These are phyloP conservation scores for Acanthochromis polyacanthus DNA, from an alignment of 2,113 vertebrate genomes.

Conservation along the genomic window DNA sequence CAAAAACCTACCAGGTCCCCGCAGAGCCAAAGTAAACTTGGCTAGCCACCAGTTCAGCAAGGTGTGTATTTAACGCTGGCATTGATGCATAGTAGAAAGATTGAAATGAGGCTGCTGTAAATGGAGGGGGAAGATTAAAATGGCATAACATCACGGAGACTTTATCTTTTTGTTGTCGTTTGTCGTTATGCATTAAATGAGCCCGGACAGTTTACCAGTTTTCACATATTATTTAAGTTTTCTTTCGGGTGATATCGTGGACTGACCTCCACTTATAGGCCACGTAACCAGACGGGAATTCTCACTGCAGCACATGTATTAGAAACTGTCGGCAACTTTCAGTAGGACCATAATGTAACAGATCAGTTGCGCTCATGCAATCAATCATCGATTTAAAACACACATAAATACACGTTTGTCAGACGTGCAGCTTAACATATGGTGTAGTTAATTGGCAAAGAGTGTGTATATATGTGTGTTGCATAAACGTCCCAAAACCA, in stretches of 20 bases:
- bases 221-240: background rate
- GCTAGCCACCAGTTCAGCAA: constrained; percentile 65
- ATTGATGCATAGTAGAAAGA: background rate
- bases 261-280: background rate
- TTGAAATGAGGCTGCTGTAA: background rate
- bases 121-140: background rate
- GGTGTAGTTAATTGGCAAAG: background rate
- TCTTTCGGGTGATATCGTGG: background rate
- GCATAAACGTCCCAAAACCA: background rate
- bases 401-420: background rate
- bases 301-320: background rate
- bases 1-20: constrained; percentile 59
- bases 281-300: background rate
- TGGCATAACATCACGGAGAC: background rate
- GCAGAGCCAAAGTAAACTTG: constrained; percentile 60
- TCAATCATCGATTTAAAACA: background rate
- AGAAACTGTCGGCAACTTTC: background rate
- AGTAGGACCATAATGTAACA: background rate
- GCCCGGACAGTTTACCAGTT: background rate
- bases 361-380: background rate
- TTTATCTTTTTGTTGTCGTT: background rate
- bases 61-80: constrained; percentile 75
- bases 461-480: background rate
- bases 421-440: background rate
- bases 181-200: too few species aligned